These are phyloP conservation scores for Asbolus verrucosus DNA, from an alignment of 1,140 invertebrate species.

Conservation along the genomic window DNA sequence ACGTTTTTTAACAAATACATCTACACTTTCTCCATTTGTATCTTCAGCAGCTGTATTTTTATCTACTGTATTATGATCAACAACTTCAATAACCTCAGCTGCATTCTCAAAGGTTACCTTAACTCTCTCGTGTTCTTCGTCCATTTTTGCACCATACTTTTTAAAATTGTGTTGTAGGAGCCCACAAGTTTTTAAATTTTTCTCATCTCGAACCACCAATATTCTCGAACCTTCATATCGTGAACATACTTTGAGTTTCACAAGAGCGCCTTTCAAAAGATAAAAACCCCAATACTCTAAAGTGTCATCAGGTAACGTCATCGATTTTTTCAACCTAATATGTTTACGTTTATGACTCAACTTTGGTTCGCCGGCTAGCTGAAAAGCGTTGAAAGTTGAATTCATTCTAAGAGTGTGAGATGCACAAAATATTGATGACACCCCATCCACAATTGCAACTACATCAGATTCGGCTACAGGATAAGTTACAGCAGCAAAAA, in stretches of 20 bases:
- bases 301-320: conserved; percentile 85
- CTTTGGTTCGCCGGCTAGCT: conserved; percentile 77
- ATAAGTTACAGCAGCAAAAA: conserved; percentile 80
- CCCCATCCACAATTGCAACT: conserved; percentile 80
- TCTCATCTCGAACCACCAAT: conserved; percentile 82
- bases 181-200: conserved; percentile 80
- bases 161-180: conserved; percentile 77
- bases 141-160: conserved; percentile 69
- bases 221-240: conserved; percentile 81
- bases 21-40: conserved; percentile 51
- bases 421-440: conserved; percentile 83
- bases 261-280: conserved; percentile 73
- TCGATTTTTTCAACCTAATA: conserved; percentile 82
- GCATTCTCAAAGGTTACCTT: conserved; percentile 73
- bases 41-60: conserved; percentile 52
- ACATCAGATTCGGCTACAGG: conserved; percentile 85
- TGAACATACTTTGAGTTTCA: conserved; percentile 75
- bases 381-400: conserved; percentile 83
- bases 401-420: conserved; percentile 84
- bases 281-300: conserved; percentile 92
- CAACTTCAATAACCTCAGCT: conserved; percentile 54
- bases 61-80: conserved; percentile 65
- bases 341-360: conserved; percentile 78
- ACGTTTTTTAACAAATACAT: conserved; percentile 50
- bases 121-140: conserved; percentile 69